Percentiles rank a stretch among this genome's conserved stretches.
Conservation (phyloP, 1,140 invertebrate genomes). For the Drosophila kohkoa region DNA sequence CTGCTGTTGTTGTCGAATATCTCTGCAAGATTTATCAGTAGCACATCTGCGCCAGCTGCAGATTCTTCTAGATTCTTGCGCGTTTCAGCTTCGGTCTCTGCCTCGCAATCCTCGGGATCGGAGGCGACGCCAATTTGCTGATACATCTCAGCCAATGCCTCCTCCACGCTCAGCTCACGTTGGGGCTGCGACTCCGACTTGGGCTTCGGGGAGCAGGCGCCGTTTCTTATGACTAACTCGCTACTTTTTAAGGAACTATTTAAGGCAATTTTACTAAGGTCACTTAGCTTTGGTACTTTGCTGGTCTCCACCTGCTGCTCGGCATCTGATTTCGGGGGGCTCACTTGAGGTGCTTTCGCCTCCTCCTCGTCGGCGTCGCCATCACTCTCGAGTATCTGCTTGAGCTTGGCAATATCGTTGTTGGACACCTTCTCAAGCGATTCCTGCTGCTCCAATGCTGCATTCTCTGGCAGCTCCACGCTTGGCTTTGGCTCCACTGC, state of each 20-base stretch:
- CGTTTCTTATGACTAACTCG: constrained; percentile 57
- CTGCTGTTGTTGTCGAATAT: constrained; percentile 78
- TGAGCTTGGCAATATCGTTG: constrained; percentile 71
- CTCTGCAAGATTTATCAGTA: constrained; percentile 77
- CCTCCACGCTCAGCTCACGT: constrained; percentile 80
- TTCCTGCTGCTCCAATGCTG: background rate
- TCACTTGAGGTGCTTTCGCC: background rate
- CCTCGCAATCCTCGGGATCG: constrained; percentile 64
- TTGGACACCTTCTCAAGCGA: constrained; percentile 38
- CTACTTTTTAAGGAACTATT: constrained; percentile 79
- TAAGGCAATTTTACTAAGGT: constrained; percentile 85
- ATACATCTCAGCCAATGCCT: constrained; percentile 81
- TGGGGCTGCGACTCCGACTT: background rate
- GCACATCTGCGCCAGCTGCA: constrained; percentile 61
- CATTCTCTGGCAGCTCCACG: background rate
- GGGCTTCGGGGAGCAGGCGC: background rate
- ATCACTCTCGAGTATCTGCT: constrained; percentile 38
- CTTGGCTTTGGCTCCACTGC: background rate
- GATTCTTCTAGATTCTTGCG: constrained; percentile 38
- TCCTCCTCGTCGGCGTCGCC: constrained; percentile 19
- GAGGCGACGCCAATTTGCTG: constrained; percentile 74
- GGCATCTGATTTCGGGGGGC: background rate
- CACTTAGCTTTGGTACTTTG: constrained; percentile 83
- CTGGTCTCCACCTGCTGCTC: constrained; percentile 7
- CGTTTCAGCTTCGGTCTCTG: constrained; percentile 24